A percentile compares a stretch with the other conserved stretches of the same genome.
These are phyloP conservation scores for Xestia sexstrigata DNA, from an alignment of 2,888 invertebrate genomes.

Conservation along the genomic window DNA sequence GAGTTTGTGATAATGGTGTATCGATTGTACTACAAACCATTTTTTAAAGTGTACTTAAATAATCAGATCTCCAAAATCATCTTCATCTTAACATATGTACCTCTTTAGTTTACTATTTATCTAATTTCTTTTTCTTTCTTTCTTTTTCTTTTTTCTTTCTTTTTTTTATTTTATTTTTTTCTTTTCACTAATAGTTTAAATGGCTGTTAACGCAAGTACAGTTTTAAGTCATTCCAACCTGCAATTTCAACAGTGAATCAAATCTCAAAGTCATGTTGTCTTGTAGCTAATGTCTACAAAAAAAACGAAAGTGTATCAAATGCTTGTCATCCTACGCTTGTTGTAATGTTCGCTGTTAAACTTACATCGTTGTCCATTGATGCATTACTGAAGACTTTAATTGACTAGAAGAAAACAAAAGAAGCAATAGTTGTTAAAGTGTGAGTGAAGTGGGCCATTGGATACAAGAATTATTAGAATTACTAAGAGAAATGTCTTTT, in stretches of 20 bases:
- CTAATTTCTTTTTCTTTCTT: neutral
- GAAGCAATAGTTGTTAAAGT: constrained; percentile 23
- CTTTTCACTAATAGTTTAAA: neutral
- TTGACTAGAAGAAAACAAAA: neutral
- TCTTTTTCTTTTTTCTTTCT: no score
- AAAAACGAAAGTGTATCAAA: constrained; percentile 60
- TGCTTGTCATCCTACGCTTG: constrained; percentile 49
- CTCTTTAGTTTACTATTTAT: neutral
- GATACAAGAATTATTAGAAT: constrained; percentile 44
- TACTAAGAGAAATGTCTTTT: constrained; percentile 51
- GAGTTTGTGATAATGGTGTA: neutral
- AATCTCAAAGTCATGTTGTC: constrained; percentile 37
- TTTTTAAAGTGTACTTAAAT: neutral
- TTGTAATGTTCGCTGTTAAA: constrained; percentile 20
- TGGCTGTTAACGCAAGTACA: neutral
- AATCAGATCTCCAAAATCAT: neutral
- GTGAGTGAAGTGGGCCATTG: constrained; percentile 36
- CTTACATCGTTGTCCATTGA: constrained; percentile 20
- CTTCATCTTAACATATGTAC: neutral
- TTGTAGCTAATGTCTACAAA: constrained; percentile 41
- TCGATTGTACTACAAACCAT: neutral
- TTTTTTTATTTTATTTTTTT: no score
- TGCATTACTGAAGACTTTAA: constrained; percentile 13
- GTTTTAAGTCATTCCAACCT: neutral
- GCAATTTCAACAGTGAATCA: constrained; percentile 15